These are phyloP conservation scores for Agrotis ipsilon DNA, from an alignment of 2,888 invertebrate species.

Conservation along the genomic window DNA sequence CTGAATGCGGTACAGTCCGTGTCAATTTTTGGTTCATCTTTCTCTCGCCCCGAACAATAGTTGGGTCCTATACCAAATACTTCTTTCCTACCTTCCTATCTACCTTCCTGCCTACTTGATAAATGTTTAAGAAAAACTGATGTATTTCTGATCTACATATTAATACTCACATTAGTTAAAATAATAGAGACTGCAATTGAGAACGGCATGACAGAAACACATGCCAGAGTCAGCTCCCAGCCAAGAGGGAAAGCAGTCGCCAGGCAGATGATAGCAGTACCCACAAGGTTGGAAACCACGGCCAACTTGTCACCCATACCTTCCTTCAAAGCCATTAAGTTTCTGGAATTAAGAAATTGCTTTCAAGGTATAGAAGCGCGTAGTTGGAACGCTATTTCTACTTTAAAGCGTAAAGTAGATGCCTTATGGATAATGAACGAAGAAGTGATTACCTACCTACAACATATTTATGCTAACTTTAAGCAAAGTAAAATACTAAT, in stretches of 20 bases:
- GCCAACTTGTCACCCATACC: constrained; percentile 96
- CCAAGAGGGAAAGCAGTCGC: constrained; percentile 94
- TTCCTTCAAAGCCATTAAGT: constrained; percentile 95
- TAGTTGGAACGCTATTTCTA: no score
- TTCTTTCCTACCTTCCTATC: no score
- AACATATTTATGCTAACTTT: background rate
- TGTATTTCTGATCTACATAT: background rate
- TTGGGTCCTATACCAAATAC: no score
- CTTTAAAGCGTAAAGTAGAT: no score
- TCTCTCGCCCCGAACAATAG: no score
- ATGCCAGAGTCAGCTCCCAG: constrained; percentile 96
- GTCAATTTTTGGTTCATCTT: no score
- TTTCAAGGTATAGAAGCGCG: no score
- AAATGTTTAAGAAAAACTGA: no score
- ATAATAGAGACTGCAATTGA: constrained; percentile 94
- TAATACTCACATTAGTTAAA: constrained; percentile 93
- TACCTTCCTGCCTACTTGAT: no score
- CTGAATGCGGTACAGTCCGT: no score
- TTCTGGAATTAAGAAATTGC: constrained; percentile 84
- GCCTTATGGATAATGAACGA: no score
- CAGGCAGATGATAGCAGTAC: constrained; percentile 93
- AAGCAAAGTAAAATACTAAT: background rate
- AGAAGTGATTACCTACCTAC: no score
- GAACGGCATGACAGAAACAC: constrained; percentile 94
- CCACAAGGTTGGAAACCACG: constrained; percentile 93